These are phyloP conservation scores for Aethes cnicana DNA, from an alignment of 2,888 invertebrate genomes.

Conservation along the genomic window DNA sequence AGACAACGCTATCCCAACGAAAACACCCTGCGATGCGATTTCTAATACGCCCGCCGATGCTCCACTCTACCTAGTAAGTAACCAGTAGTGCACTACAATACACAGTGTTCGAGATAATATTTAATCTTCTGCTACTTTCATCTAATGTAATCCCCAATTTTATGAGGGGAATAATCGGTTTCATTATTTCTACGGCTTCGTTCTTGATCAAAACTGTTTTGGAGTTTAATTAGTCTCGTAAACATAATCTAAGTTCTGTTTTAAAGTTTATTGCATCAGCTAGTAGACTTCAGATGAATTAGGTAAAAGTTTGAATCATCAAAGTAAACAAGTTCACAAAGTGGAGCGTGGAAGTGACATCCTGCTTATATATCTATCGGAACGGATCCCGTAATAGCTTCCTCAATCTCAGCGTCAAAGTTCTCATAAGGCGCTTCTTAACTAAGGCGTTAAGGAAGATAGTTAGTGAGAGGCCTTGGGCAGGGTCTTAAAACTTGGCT, in stretches of 20 bases:
- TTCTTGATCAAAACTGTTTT: constrained; percentile 37
- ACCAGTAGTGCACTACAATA: constrained; percentile 76
- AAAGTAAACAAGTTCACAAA: constrained; percentile 78
- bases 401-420: constrained; percentile 81
- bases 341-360: constrained; percentile 79
- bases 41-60: constrained; percentile 44
- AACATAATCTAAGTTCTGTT: constrained; percentile 24
- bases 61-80: constrained; percentile 68
- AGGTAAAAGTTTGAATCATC: constrained; percentile 69
- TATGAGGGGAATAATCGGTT: constrained; percentile 19
- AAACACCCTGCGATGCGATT: constrained; percentile 1
- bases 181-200: constrained; percentile 27
- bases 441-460: constrained; percentile 81
- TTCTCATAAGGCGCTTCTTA: constrained; percentile 81
- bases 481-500: constrained; percentile 78
- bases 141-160: constrained; percentile 46
- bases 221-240: constrained; percentile 35
- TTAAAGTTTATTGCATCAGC: constrained; percentile 26
- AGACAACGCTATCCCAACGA: constrained; percentile 24
- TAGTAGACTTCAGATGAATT: constrained; percentile 56
- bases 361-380: constrained; percentile 79
- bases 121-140: constrained; percentile 65
- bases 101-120: constrained; percentile 72
- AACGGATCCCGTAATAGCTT: constrained; percentile 80
- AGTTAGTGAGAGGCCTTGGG: constrained; percentile 77